Conservation (phyloP, 1,140 invertebrate genomes). For the Cydia fagiglandana region DNA sequence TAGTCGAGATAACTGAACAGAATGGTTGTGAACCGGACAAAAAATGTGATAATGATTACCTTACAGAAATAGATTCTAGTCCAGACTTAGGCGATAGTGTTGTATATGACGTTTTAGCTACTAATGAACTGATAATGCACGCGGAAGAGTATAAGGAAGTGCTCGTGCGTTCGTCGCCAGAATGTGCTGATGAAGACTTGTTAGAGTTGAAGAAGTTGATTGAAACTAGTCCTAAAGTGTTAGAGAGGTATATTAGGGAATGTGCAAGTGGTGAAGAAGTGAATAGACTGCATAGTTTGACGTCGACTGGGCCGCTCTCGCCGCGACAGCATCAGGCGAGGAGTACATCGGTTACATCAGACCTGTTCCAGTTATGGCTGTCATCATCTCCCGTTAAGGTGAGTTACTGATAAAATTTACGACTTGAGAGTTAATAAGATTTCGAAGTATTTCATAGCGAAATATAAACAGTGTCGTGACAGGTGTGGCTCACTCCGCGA, state of each 20-base stretch:
- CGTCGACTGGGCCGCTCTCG: slow-evolving; percentile 75
- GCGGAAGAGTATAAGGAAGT: slow-evolving; percentile 64
- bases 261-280: slow-evolving; percentile 84
- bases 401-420: slow-evolving; percentile 35
- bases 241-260: slow-evolving; percentile 86
- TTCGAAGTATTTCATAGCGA: too few species aligned
- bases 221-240: slow-evolving; percentile 63
- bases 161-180: slow-evolving; percentile 62
- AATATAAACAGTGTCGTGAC: too few species aligned
- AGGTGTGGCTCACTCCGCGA: too few species aligned
- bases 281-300: slow-evolving; percentile 76
- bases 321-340: slow-evolving; percentile 79
- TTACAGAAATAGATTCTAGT: slow-evolving; percentile 56
- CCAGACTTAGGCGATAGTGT: slow-evolving; percentile 66
- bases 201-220: slow-evolving; percentile 63
- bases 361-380: slow-evolving; percentile 91
- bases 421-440: too few species aligned
- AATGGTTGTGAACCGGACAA: slow-evolving; percentile 71
- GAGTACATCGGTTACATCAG: slow-evolving; percentile 88
- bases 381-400: slow-evolving; percentile 87
- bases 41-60: slow-evolving; percentile 61
- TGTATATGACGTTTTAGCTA: slow-evolving; percentile 62
- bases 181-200: slow-evolving; percentile 65
- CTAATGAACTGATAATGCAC: slow-evolving; percentile 63
- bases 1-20: slow-evolving; percentile 70